A percentile compares a stretch with the other conserved stretches of the same genome.
Conservation (phyloP, 1,140 invertebrate species). For the Diprion similis region DNA sequence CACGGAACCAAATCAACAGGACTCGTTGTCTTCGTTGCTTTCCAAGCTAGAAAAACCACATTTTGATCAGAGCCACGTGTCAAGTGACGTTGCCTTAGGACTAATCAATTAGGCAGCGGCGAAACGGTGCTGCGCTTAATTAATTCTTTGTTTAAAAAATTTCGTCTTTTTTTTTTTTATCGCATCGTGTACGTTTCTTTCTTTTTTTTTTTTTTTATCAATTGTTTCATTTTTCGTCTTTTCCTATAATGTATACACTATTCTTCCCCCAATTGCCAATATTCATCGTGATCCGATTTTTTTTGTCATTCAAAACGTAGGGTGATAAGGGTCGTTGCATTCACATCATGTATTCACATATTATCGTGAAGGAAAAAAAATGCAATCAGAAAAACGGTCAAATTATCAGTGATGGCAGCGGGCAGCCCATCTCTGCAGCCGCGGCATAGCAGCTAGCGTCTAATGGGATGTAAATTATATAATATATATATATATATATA, state of each 20-base stretch:
- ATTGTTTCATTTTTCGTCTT: not conserved
- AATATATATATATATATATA: not conserved
- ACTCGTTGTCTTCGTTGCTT: conserved; percentile 46
- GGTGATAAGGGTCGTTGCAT: not conserved
- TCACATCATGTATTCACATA: not conserved
- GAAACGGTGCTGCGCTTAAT: not conserved
- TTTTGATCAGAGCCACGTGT: conserved; percentile 6
- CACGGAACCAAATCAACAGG: conserved; percentile 64
- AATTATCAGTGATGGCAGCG: conserved; percentile 57
- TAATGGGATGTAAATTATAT: conserved; percentile 40
- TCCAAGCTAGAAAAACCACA: conserved; percentile 39
- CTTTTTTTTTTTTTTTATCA: conserved; percentile 1
- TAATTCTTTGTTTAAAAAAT: not conserved
- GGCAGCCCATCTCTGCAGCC: conserved; percentile 56
- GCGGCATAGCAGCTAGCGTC: conserved; percentile 56
- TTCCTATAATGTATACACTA: conserved; percentile 11
- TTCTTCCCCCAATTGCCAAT: too few relatives aligned
- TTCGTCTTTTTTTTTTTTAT: conserved; percentile 10
- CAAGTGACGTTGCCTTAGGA: conserved; percentile 12
- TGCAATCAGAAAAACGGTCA: conserved; percentile 16
- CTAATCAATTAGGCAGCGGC: not conserved
- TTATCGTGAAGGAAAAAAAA: not conserved
- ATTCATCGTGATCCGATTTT: too few relatives aligned
- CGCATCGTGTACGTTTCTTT: conserved; percentile 1
- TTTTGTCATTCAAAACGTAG: not conserved